Evolutionary conservation across 2,888 invertebrate species (phyloP).

Genomic region (Habroteleia sp.): DNA sequence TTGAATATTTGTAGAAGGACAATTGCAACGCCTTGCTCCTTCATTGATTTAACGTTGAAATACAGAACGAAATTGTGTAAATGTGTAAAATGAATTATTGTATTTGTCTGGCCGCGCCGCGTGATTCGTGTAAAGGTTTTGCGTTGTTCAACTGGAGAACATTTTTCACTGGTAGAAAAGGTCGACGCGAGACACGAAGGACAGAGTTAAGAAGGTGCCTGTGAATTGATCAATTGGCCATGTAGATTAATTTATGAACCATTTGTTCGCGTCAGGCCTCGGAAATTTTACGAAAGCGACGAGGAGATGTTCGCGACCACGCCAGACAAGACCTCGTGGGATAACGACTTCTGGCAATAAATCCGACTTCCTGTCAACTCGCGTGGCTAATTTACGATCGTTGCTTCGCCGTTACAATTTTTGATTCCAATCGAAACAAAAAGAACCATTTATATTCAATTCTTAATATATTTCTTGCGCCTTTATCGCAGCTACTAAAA

Average conservation of each 20-base stretch:
- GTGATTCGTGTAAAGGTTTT: conserved; percentile 44
- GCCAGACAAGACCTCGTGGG: conserved; percentile 56
- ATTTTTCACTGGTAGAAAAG: conserved; percentile 50
- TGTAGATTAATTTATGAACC: conserved; percentile 66
- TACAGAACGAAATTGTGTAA: conserved; percentile 37
- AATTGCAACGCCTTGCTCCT: conserved; percentile 3
- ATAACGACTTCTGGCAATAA: conserved; percentile 66
- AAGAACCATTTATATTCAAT: conserved; percentile 11
- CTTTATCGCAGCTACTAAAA: no score
- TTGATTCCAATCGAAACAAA: conserved; percentile 58
- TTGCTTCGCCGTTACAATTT: conserved; percentile 65
- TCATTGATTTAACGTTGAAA: conserved; percentile 36
- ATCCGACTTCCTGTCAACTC: conserved; percentile 65
- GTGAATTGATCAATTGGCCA: conserved; percentile 57
- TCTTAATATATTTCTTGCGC: no score
- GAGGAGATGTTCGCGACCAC: conserved; percentile 60
- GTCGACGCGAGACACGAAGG: conserved; percentile 23
- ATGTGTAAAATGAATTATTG: conserved; percentile 44
- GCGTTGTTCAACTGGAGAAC: conserved; percentile 33
- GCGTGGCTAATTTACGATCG: conserved; percentile 66
- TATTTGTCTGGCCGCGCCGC: conserved; percentile 29
- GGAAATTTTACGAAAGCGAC: conserved; percentile 63
- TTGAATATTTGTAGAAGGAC: no score
- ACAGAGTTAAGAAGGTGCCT: conserved; percentile 58
- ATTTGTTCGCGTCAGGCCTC: conserved; percentile 66